Base-by-base conservation (phyloP, 2,113 vertebrate genomes). In the Merops nubicus region DNA sequence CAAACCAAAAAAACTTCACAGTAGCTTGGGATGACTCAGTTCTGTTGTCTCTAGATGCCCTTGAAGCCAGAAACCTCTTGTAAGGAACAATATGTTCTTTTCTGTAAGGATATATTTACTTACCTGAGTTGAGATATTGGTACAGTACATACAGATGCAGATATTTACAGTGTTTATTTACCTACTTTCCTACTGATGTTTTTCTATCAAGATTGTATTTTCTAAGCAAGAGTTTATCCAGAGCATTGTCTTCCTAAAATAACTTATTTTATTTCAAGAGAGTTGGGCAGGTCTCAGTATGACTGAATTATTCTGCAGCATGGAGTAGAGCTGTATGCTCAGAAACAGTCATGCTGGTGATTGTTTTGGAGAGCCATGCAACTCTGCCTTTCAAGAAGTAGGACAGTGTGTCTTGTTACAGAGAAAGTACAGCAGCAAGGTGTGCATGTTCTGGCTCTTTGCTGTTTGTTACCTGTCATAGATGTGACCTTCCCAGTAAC, bases 21-120 rank as follows among this genome's bases (percentile, higher is more conserved):
- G 22, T 56, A 47, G 85, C 48, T 92, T 89, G 34, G 60, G 62
- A 94, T 93, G 65, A 89, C 38, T 97, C 81, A 77, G 42, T 73
- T n/a, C 33, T 70, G 7, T 36, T 81, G 70, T 70, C 87, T 74
- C 42, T 65, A 79, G 29, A 42, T 48, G 72, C 12, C 23, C 70
- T 76, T 93, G 15, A 50, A 67, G 50, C 84, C 63, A 95, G 80
- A 6, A 94, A 43, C 33, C 21, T 68, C 57, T 67, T 15, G 23
- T 36, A 91, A 29, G 25, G 51, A 88, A 38, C 3, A 3, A 2
- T 34, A 48, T 5, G 5, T 21, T 77, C 13, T 90, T 95, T 94
- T 89, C 31, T n/a, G 51, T 48, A 57, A 50, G 57, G 14, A n/a
- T 29, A 9, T 72, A 81, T 5, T 3, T 59, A 38, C 42, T 64